Percentiles rank a stretch among this genome's conserved stretches.
Evolutionary conservation across 2,888 invertebrate genomes (phyloP).

Genomic region (Brassicogethes aeneus): DNA sequence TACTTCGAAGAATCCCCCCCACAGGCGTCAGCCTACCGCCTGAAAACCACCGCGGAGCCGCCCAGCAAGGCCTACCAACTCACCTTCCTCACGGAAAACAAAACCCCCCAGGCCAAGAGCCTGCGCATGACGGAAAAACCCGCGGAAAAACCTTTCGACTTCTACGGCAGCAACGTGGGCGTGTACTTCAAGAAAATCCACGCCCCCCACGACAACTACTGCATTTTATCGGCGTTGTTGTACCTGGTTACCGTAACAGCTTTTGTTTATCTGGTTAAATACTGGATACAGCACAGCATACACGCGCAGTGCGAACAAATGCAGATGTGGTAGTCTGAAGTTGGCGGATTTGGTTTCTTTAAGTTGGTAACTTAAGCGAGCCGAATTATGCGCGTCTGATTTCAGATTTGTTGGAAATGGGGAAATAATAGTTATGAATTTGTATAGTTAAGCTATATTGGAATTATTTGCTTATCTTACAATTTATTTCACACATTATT

Average conservation of each 20-base stretch:
- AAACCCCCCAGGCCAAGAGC: constrained; percentile 20
- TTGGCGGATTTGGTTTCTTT: too few species aligned
- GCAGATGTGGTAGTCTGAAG: constrained; percentile 42
- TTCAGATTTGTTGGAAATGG: constrained; percentile 5
- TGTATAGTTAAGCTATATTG: constrained; percentile 9
- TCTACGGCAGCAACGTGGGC: neutral
- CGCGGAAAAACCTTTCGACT: neutral
- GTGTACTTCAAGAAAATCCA: neutral
- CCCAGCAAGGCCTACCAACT: constrained; percentile 27
- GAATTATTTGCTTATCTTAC: constrained; percentile 9
- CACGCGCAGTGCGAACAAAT: constrained; percentile 38
- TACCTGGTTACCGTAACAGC: constrained; percentile 40
- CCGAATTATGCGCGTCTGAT: too few species aligned
- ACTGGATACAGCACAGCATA: constrained; percentile 40
- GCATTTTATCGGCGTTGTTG: constrained; percentile 38
- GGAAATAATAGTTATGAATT: constrained; percentile 9
- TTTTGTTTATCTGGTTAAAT: constrained; percentile 36
- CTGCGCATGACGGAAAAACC: constrained; percentile 9
- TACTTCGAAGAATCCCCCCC: constrained; percentile 12
- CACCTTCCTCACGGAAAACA: constrained; percentile 35
- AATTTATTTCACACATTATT: neutral
- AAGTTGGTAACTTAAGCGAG: too few species aligned
- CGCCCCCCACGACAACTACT: constrained; percentile 32
- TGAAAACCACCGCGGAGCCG: constrained; percentile 10
- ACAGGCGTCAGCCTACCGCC: constrained; percentile 5